Evolutionary conservation across 2,113 vertebrate genomes (phyloP).

Genomic region (Phalacrocorax brasilianus): DNA sequence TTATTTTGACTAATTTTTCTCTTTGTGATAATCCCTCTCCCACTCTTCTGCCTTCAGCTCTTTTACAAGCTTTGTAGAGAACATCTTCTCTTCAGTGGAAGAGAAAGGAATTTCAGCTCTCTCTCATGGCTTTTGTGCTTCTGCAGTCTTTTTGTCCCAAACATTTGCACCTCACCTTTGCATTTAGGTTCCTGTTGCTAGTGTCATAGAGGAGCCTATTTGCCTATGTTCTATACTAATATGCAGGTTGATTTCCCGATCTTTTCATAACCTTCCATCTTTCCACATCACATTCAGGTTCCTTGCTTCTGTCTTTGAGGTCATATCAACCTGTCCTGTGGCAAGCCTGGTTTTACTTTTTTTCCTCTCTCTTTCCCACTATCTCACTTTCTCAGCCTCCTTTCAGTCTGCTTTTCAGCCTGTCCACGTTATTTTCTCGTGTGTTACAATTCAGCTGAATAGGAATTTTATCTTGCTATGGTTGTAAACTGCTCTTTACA

Average conservation of each 20-base stretch:
- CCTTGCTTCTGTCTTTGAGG: not conserved
- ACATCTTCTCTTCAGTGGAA: not conserved
- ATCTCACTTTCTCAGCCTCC: not conserved
- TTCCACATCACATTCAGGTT: not conserved
- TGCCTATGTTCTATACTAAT: not conserved
- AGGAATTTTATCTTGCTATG: not conserved
- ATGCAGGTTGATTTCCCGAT: not conserved
- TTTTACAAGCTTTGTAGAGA: not conserved
- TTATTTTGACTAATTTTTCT: not conserved
- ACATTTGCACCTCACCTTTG: not conserved
- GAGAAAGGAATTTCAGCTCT: not conserved
- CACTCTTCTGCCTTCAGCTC: not conserved
- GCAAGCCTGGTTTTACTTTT: not conserved
- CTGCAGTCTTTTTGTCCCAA: not conserved
- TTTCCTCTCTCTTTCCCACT: not conserved
- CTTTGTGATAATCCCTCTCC: not conserved
- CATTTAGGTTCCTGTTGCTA: not conserved
- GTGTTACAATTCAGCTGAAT: not conserved
- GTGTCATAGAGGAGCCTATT: not conserved
- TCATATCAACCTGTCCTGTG: not conserved
- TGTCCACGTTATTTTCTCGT: not conserved
- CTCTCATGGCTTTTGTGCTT: not conserved
- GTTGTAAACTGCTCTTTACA: not conserved
- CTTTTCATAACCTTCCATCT: not conserved
- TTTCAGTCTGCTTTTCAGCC: not conserved